A percentile compares a stretch with the other conserved stretches of the same genome.
Conservation (phyloP, 2,113 vertebrate genomes). For the Siniperca chuatsi region DNA sequence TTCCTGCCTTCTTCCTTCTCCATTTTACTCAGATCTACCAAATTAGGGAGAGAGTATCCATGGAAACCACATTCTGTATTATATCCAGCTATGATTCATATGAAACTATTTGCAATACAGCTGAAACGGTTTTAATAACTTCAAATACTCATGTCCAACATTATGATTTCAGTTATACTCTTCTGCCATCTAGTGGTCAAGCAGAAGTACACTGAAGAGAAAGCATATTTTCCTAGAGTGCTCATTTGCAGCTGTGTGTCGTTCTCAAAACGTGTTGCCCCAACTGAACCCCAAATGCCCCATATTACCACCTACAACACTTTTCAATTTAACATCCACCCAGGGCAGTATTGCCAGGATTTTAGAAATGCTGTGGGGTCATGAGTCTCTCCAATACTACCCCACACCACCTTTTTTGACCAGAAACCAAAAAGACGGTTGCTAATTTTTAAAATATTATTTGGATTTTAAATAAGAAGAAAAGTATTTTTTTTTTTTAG, state of each 20-base stretch:
- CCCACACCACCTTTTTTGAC: neutral
- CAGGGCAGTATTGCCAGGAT: neutral
- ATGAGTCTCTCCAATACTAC: neutral
- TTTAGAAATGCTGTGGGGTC: neutral
- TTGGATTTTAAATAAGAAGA: neutral
- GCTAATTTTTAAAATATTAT: neutral
- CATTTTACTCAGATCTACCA: constrained; percentile 15
- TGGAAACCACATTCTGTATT: constrained; percentile 26
- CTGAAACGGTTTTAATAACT: constrained; percentile 1
- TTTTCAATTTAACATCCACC: neutral
- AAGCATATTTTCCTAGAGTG: neutral
- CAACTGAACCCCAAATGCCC: neutral
- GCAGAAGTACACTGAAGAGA: neutral
- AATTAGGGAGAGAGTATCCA: constrained; percentile 10
- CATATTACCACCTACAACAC: neutral
- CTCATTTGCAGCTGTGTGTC: neutral
- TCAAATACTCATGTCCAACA: neutral
- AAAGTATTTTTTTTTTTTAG: neutral
- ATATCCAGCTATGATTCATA: constrained; percentile 38
- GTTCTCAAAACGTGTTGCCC: neutral
- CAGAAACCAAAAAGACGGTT: neutral
- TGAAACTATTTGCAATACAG: constrained; percentile 22
- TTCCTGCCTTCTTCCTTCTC: neutral
- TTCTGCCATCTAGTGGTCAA: constrained; percentile 56
- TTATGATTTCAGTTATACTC: neutral